phyloP scores from a whole-genome alignment of 2,113 vertebrate genomes.

The Anolis sagrei region DNA sequence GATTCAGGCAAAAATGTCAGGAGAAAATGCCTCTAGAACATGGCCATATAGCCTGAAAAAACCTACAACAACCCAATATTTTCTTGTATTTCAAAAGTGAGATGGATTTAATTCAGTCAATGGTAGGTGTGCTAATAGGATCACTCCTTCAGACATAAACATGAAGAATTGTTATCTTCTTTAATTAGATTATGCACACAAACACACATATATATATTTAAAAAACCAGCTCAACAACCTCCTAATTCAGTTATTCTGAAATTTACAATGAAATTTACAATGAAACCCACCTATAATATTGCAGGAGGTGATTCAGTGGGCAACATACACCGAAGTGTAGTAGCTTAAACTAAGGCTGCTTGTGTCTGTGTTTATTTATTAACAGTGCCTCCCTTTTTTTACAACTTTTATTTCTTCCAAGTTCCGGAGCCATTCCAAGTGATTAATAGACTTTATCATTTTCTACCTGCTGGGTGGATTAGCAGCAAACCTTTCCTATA shows the following conservation, averaged over 20 bases:
- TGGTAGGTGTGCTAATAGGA: slow-evolving; percentile 21
- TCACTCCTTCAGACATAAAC: slow-evolving; percentile 26
- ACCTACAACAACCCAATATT: too few relatives aligned
- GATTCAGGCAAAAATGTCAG: too few relatives aligned
- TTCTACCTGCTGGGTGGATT: slow-evolving; percentile 40
- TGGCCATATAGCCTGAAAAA: too few relatives aligned
- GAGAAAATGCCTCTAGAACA: too few relatives aligned
- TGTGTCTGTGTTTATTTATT: slow-evolving; percentile 29
- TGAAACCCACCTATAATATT: neutral
- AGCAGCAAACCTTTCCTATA: slow-evolving; percentile 34
- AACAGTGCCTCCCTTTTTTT: slow-evolving; percentile 5
- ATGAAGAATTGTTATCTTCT: slow-evolving; percentile 24
- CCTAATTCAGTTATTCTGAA: neutral
- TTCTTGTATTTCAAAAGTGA: neutral
- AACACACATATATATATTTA: too few relatives aligned
- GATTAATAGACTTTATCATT: slow-evolving; percentile 48
- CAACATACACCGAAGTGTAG: neutral
- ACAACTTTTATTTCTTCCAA: slow-evolving; percentile 15
- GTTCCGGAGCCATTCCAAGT: slow-evolving; percentile 21
- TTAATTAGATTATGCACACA: too few relatives aligned
- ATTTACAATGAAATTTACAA: too few relatives aligned
- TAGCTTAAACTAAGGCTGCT: neutral
- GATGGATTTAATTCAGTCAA: neutral
- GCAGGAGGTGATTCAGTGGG: neutral
- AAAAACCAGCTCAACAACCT: slow-evolving; percentile 28